Percentiles rank a stretch among this genome's conserved stretches.
Evolutionary conservation across 2,888 invertebrate species (phyloP).

Genomic region (Drosophila conformis): DNA sequence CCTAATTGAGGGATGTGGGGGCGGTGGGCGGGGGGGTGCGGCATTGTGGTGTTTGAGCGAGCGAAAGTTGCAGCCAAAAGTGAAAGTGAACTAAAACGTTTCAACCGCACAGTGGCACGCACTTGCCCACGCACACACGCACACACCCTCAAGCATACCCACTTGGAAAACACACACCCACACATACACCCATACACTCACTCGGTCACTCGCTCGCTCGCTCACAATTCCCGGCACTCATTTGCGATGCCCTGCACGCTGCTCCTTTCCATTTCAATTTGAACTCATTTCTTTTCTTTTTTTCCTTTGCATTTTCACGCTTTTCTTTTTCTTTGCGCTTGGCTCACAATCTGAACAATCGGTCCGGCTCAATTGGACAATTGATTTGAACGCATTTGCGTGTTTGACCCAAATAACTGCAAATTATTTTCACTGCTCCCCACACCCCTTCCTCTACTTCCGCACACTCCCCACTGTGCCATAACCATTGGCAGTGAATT

Average conservation of each 20-base stretch:
- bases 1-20: not conserved
- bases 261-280: constrained; percentile 77
- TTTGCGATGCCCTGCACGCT: constrained; percentile 80
- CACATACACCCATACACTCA: constrained; percentile 16
- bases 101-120: constrained; percentile 68
- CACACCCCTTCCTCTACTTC: too few relatives aligned
- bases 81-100: constrained; percentile 68
- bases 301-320: constrained; percentile 10
- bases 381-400: constrained; percentile 83
- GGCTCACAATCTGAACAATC: constrained; percentile 65
- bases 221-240: constrained; percentile 58
- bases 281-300: constrained; percentile 57
- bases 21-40: constrained; percentile 9
- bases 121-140: constrained; percentile 34
- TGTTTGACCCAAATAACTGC: constrained; percentile 78
- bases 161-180: constrained; percentile 3
- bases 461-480: constrained; percentile 56
- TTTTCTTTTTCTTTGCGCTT: constrained; percentile 2
- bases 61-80: constrained; percentile 57
- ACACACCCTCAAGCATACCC: constrained; percentile 13
- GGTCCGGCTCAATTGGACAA: constrained; percentile 74
- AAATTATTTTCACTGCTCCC: constrained; percentile 62
- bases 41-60: constrained; percentile 3
- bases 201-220: constrained; percentile 6
- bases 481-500: constrained; percentile 45